phyloP scores from a whole-genome alignment of 2,888 invertebrate genomes.

The Aquatica leii region DNA sequence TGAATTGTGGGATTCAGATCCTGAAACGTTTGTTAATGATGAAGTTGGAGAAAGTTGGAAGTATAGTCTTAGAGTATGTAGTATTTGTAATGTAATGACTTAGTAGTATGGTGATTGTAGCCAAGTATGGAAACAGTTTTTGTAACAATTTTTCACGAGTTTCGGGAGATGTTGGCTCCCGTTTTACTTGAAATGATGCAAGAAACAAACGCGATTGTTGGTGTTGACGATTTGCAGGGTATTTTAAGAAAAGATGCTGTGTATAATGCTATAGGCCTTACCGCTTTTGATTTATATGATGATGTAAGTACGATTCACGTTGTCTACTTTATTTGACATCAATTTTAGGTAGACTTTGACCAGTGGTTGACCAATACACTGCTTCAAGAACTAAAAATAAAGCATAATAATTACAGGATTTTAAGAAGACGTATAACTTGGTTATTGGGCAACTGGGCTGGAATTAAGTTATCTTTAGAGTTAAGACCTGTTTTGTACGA shows the following conservation, averaged over 20 bases:
- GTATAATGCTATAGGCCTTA: constrained; percentile 89
- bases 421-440: constrained; percentile 85
- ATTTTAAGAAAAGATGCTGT: constrained; percentile 92
- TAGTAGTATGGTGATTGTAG: constrained; percentile 59
- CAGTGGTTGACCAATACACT: constrained; percentile 88
- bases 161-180: constrained; percentile 74
- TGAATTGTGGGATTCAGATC: constrained; percentile 88
- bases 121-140: constrained; percentile 90
- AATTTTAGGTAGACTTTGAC: constrained; percentile 85
- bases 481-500: constrained; percentile 84
- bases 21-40: constrained; percentile 88
- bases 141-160: constrained; percentile 83
- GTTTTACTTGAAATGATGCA: constrained; percentile 77
- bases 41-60: constrained; percentile 95
- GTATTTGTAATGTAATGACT: not conserved
- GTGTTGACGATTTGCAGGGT: constrained; percentile 76
- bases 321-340: constrained; percentile 13
- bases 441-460: constrained; percentile 81
- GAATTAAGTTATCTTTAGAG: constrained; percentile 82
- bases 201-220: constrained; percentile 71
- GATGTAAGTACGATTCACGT: constrained; percentile 66
- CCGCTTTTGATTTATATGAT: constrained; percentile 89
- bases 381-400: constrained; percentile 81
- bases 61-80: constrained; percentile 82
- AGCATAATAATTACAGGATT: constrained; percentile 83